Conservation (phyloP, 2,113 vertebrate species). For the Cranoglanis bouderius region DNA sequence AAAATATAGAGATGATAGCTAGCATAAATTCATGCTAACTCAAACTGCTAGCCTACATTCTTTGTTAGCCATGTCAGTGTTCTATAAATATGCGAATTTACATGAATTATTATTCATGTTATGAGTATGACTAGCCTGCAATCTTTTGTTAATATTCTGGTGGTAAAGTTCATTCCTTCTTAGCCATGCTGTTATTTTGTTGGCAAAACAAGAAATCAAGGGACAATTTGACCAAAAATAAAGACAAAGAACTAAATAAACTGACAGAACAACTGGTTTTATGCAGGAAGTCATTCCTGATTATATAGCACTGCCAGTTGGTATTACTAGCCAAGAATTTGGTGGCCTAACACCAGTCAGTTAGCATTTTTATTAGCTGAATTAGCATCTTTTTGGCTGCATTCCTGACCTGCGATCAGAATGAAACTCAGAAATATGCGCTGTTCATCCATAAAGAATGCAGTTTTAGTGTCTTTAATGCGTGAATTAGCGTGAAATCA, state of each 20-base stretch:
- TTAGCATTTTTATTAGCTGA: neutral
- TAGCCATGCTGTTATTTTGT: neutral
- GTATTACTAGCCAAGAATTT: neutral
- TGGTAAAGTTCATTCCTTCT: neutral
- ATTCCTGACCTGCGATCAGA: neutral
- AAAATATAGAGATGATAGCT: neutral
- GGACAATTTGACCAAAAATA: neutral
- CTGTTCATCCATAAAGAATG: slow-evolving; percentile 11
- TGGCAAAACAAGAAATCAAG: neutral
- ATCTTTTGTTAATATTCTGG: neutral
- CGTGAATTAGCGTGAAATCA: neutral
- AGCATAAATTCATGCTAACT: neutral
- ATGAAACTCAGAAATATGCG: neutral
- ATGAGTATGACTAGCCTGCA: no score
- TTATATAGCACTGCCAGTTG: neutral
- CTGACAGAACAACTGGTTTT: neutral
- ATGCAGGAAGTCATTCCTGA: neutral
- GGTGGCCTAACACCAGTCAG: neutral
- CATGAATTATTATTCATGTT: no score
- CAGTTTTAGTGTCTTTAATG: neutral
- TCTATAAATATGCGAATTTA: neutral
- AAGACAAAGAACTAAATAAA: neutral
- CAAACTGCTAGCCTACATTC: neutral
- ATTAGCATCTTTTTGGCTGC: neutral
- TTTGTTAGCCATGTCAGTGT: neutral